phyloP scores from a whole-genome alignment of 2,797 vertebrate genomes.

The Takifugu ocellatus region DNA sequence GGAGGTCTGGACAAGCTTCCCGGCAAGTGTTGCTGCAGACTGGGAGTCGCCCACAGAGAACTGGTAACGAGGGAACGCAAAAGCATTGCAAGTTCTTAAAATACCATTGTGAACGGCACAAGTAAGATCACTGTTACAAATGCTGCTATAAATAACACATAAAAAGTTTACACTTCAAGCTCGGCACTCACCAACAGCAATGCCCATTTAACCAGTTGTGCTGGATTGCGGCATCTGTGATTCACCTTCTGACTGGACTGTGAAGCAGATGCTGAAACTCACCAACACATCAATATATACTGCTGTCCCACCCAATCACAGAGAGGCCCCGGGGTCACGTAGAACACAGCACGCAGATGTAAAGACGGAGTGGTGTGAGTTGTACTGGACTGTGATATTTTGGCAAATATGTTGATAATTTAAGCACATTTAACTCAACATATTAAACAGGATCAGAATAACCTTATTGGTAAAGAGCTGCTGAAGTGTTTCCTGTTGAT shows the following conservation, averaged over 20 bases:
- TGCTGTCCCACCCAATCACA: slow-evolving; percentile 43
- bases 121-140: background rate
- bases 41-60: slow-evolving; percentile 16
- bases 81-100: background rate
- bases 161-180: background rate
- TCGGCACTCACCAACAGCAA: slow-evolving; percentile 37
- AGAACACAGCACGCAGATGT: background rate
- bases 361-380: too few species aligned
- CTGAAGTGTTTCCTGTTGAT: too few species aligned
- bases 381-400: too few species aligned
- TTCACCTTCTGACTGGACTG: slow-evolving; percentile 31
- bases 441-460: too few species aligned
- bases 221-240: slow-evolving; percentile 26
- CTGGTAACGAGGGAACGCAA: background rate
- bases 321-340: slow-evolving; percentile 1
- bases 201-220: too few species aligned
- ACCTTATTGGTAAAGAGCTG: too few species aligned
- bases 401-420: too few species aligned
- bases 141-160: background rate
- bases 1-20: slow-evolving; percentile 54
- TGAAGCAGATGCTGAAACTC: slow-evolving; percentile 23
- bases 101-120: background rate
- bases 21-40: slow-evolving; percentile 46
- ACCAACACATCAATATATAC: slow-evolving; percentile 59
- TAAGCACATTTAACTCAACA: too few species aligned